Evolutionary conservation across 2,797 vertebrate genomes (phyloP), one percentile per base, ranked within the genome.

Genomic region (Acipenser ruthenus): DNA sequence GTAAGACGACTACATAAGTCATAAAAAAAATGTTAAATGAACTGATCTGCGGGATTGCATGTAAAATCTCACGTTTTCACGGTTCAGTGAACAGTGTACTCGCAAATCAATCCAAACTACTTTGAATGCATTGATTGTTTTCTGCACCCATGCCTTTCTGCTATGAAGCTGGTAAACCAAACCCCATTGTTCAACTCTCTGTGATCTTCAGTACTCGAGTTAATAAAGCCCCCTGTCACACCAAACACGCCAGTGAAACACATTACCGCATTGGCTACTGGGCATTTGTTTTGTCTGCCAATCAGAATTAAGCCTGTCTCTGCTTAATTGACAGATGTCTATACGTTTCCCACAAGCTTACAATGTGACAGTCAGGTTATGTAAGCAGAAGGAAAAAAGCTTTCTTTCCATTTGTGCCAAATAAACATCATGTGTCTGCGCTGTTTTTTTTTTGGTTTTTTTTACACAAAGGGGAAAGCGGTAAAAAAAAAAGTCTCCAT

Each of bases 401-500:
- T 55, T 37, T 37, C 37, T 37, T 10, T 55, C n/a, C 53, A 55
- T 55, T 55, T 10, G n/a, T 10, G 53, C 53, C 53, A 55, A 10
- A n/a, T 55, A 10, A 55, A 55, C 53, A 55, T 10, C 9, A 55
- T n/a, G 6, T n/a, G 9, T n/a, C 52, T 55, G 8, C 8, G 3
- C 52, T 55, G 52, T 8, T 8, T 53, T 53, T 55, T 55, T 18
- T 18, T 18, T 1, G 1, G 1, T 18, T 18, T 18, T 18, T 18
- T 18, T 18, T 18, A 55, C 52, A 8, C 8, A 55, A 68, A 78
- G 72, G 76, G 70, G 11, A 18, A 37, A 10, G 37, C 6, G 60
- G 60, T 2, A 12, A 12, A 65, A 73, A 75, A 78, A 75, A 80
- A 79, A 63, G 74, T 76, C 72, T 67, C 66, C 70, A 77, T 74